Evolutionary conservation across 1,140 invertebrate species (phyloP).

Genomic region (Diuraphis noxia): DNA sequence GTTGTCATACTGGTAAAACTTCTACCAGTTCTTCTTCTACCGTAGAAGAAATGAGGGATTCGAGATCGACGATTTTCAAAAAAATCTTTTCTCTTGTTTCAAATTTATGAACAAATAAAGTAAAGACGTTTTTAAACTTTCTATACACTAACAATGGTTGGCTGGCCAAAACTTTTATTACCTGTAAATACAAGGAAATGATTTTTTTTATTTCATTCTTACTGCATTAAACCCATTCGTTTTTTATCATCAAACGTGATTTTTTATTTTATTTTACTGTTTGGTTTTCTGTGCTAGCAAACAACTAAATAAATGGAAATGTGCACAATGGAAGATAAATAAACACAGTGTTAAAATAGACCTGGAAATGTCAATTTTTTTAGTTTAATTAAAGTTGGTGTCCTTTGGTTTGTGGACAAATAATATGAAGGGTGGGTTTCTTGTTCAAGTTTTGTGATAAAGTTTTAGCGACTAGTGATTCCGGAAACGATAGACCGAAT

Average conservation of each 20-base stretch:
- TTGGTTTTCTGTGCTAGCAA: neutral
- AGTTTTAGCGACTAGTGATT: conserved; percentile 10
- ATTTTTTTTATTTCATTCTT: neutral
- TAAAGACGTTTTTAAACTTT: neutral
- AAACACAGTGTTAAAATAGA: neutral
- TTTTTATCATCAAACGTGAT: neutral
- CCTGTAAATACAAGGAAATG: neutral
- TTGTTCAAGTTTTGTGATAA: neutral
- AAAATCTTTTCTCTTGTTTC: neutral
- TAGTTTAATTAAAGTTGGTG: neutral
- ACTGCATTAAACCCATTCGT: conserved; percentile 6
- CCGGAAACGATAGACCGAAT: neutral
- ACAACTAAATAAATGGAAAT: neutral
- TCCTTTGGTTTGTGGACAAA: neutral
- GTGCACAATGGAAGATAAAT: neutral
- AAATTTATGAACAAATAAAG: neutral
- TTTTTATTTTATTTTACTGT: neutral
- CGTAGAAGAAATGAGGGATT: neutral
- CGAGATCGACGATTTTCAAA: neutral
- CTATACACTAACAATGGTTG: neutral
- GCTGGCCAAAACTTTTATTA: neutral
- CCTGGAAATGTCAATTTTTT: neutral
- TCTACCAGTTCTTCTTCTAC: too few relatives aligned
- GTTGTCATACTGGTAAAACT: too few relatives aligned
- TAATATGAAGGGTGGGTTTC: conserved; percentile 31